Evolutionary conservation across 2,797 vertebrate genomes (phyloP).

Genomic region (Phoebastria nigripes): DNA sequence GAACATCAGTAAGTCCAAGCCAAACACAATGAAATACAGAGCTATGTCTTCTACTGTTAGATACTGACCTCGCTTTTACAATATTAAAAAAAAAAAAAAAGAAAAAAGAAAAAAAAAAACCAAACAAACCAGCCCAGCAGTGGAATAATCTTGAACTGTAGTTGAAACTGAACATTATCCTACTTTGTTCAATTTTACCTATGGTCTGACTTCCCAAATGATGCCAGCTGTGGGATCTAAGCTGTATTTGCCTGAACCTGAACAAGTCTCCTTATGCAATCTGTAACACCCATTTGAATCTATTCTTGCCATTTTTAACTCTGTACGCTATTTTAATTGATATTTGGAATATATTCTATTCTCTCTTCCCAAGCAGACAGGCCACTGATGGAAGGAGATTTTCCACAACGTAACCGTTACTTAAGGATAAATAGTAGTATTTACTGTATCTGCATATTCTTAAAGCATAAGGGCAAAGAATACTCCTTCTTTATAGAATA

Average conservation of each 20-base stretch:
- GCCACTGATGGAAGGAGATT: not conserved
- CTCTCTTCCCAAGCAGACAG: not conserved
- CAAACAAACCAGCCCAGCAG: not conserved
- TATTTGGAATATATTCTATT: not conserved
- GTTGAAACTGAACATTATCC: not conserved
- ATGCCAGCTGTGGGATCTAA: not conserved
- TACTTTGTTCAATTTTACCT: not conserved
- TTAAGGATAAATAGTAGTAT: not conserved
- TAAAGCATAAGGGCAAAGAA: not conserved
- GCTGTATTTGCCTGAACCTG: not conserved
- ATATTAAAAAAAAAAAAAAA: not conserved
- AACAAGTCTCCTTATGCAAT: not conserved
- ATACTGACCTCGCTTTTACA: not conserved
- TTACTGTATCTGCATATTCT: not conserved
- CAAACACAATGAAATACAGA: not conserved
- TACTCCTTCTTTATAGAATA: not conserved
- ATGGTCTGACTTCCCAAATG: not conserved
- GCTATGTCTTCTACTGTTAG: not conserved
- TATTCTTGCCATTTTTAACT: not conserved
- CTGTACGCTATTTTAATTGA: not conserved
- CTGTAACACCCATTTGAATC: not conserved
- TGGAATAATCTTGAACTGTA: not conserved
- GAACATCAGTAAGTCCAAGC: not conserved
- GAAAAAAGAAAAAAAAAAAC: too few relatives aligned
- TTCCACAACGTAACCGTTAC: not conserved